Conservation (phyloP, 2,797 vertebrate genomes). For the Manis pentadactyla region DNA sequence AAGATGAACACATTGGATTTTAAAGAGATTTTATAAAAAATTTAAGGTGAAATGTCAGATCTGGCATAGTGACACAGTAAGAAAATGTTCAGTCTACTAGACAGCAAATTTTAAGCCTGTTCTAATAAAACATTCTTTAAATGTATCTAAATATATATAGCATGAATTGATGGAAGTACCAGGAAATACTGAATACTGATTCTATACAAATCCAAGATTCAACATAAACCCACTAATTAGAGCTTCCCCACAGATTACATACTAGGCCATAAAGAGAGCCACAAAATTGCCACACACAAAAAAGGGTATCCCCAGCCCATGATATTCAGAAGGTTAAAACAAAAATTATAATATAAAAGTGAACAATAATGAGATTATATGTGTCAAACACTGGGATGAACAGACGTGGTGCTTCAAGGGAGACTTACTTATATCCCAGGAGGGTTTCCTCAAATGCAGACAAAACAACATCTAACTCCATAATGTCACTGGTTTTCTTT, state of each 20-base stretch:
- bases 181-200: neutral
- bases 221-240: neutral
- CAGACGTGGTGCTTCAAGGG: neutral
- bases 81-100: neutral
- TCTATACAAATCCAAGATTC: neutral
- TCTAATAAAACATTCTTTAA: slow-evolving; percentile 10
- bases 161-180: neutral
- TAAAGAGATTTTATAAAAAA: neutral
- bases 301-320: neutral
- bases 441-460: slow-evolving; percentile 85
- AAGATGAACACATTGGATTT: neutral
- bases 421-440: slow-evolving; percentile 87
- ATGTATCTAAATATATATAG: neutral
- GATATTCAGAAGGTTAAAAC: neutral
- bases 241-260: neutral
- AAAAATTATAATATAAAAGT: neutral
- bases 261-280: neutral
- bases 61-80: neutral
- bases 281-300: neutral
- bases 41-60: neutral
- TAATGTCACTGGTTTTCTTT: slow-evolving; percentile 81
- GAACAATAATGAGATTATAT: neutral
- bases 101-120: neutral
- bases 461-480: slow-evolving; percentile 88
- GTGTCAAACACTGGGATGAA: neutral